These are phyloP conservation scores for Lymantria monacha DNA, from an alignment of 2,888 invertebrate genomes.

Conservation along the genomic window DNA sequence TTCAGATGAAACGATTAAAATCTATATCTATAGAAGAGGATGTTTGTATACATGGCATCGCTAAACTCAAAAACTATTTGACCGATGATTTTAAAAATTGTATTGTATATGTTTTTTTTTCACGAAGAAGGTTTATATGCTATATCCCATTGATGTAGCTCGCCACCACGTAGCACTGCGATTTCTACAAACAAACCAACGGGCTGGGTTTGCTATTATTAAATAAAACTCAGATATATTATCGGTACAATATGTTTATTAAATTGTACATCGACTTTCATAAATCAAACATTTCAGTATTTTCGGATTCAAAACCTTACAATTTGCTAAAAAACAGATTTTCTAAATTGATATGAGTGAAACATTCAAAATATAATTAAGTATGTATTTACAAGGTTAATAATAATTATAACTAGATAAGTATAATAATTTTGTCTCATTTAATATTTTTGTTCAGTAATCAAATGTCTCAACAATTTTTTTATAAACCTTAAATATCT, in stretches of 20 bases:
- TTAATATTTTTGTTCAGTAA: constrained; percentile 44
- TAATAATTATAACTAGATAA: constrained; percentile 60
- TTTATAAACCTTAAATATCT: constrained; percentile 47
- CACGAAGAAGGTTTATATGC: no score
- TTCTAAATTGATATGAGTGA: constrained; percentile 79
- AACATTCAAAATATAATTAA: constrained; percentile 76
- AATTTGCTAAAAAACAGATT: constrained; percentile 74
- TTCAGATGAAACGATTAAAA: no score
- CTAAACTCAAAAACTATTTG: no score
- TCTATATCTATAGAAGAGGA: no score
- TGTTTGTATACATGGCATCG: no score
- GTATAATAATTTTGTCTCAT: constrained; percentile 50
- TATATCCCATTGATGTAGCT: no score
- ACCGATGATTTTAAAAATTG: no score
- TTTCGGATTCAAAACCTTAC: constrained; percentile 67
- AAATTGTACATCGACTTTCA: constrained; percentile 73
- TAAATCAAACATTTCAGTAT: constrained; percentile 73
- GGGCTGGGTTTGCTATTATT: no score
- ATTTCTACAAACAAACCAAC: no score
- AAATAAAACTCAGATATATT: constrained; percentile 22
- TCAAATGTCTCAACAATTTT: constrained; percentile 52
- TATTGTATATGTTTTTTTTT: no score
- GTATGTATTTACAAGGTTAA: constrained; percentile 68
- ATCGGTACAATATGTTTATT: constrained; percentile 74
- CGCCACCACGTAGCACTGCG: no score